Evolutionary conservation across 2,113 vertebrate genomes (phyloP).

Genomic region (Salvelinus sp.): DNA sequence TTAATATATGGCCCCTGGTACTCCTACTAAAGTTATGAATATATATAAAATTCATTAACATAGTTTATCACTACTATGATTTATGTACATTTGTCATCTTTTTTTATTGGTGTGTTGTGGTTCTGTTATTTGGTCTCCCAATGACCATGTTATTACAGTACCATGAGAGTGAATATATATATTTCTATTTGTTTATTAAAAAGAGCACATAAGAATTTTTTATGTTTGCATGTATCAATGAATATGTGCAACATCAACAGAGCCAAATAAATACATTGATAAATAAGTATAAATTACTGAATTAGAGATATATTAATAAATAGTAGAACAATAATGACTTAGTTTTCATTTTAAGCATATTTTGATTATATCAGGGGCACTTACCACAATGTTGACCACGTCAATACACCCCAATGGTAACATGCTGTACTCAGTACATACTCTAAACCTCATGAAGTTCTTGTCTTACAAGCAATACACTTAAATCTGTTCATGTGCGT

Average conservation of each 20-base stretch:
- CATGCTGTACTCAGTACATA: slow-evolving; percentile 63
- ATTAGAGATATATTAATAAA: not conserved
- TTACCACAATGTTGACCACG: slow-evolving; percentile 19
- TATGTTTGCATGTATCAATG: not conserved
- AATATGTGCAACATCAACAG: too few relatives aligned
- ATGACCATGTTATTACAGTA: too few relatives aligned
- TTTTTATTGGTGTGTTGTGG: slow-evolving; percentile 50
- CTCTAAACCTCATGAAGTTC: not conserved
- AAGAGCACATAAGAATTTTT: not conserved
- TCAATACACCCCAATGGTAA: slow-evolving; percentile 31
- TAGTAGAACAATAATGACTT: slow-evolving; percentile 10
- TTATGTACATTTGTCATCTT: not conserved
- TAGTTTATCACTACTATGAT: too few relatives aligned
- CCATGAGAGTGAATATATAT: too few relatives aligned
- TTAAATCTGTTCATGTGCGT: too few relatives aligned
- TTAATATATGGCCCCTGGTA: too few relatives aligned
- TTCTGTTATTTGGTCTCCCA: too few relatives aligned
- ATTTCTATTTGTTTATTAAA: slow-evolving; percentile 22
- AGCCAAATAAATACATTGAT: slow-evolving; percentile 7
- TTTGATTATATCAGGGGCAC: slow-evolving; percentile 5
- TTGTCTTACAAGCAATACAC: not conserved
- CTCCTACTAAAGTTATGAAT: too few relatives aligned
- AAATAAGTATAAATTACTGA: slow-evolving; percentile 24
- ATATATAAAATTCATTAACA: too few relatives aligned
- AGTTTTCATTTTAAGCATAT: not conserved